These are phyloP conservation scores for Lytechinus pictus DNA, from an alignment of 35 echinoderm and acorn worm species.

Conservation along the genomic window DNA sequence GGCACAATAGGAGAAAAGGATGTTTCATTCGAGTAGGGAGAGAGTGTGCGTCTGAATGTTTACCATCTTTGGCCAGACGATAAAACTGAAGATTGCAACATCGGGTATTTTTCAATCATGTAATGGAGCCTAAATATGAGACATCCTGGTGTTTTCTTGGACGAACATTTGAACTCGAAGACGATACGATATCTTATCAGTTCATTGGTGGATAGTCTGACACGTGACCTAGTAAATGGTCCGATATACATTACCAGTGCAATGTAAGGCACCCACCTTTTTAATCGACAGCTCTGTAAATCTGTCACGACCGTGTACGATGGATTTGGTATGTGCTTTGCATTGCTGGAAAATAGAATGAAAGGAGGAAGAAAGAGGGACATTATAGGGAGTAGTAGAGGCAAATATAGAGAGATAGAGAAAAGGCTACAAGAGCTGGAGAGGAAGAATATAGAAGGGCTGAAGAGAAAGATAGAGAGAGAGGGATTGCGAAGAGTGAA, in stretches of 20 bases:
- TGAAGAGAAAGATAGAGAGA: not conserved
- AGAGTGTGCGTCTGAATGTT: no score
- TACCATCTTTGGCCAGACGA: no score
- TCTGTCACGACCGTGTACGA: not conserved
- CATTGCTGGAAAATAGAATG: not conserved
- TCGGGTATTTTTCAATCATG: no score
- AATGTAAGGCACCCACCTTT: not conserved
- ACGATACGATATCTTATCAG: not conserved
- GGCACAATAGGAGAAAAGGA: no score
- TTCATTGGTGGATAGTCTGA: not conserved
- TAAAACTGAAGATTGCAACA: no score
- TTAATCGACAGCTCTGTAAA: conserved; percentile 12
- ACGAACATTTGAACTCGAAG: not conserved
- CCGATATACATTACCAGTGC: not conserved
- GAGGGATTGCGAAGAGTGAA: not conserved
- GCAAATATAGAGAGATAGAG: no score
- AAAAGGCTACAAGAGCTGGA: no score
- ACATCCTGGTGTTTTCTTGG: not conserved
- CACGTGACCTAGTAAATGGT: conserved; percentile 1
- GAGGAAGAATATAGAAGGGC: no score
- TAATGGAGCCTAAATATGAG: no score
- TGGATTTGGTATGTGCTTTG: not conserved
- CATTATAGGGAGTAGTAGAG: no score
- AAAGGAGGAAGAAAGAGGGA: not conserved
- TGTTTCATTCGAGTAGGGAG: no score